Base-by-base conservation (phyloP, 2,888 invertebrate species). In the Elysia crispata region DNA sequence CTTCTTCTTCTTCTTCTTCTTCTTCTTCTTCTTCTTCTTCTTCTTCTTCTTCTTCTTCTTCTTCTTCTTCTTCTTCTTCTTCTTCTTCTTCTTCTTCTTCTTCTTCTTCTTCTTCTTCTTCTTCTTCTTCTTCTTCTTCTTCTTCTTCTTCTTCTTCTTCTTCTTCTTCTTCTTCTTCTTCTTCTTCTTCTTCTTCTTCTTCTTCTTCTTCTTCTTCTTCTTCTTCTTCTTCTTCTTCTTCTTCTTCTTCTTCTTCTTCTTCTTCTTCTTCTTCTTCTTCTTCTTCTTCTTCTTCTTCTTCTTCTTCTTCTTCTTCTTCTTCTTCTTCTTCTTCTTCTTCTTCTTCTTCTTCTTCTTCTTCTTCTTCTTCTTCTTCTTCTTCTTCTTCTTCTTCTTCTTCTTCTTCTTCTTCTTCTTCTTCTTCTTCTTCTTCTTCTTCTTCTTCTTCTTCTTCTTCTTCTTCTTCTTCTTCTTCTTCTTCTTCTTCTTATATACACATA, bases 361-460 rank as follows among this genome's bases (percentile, higher is more conserved):
- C 25, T 75, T 20, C 57, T 30, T 75, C 31, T 57, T 75, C 33
- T 28, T 30, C 60, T 67, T 15, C 57, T 23, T 62, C 75, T 62
- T 57, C 28, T 30, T 57, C 54, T 31, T 25, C 25, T 13, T 74
- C 54, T 54, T 74, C 50, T 74, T 74, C 23, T 74, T 23, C 54
- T 54, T 74, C 54, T 74, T 23, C 54, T 25, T 74, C 74, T 74
- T 25, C 54, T 25, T 74, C 54, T 74, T 23, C 54, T 25, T 74
- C 49, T 72, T 49, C 50, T 72, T 41, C 41, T 72, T 18, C 72
- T 49, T 72, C 72, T 72, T 49, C 50, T 49, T 72, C 72, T 72
- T 41, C 50, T 49, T 54, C 50, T 74, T 23, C 25, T 15, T 74
- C 67, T 67, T 15, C 67, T 67, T 67, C 67, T 67, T 15, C 67